These are phyloP conservation scores for Poecile montanus DNA, from an alignment of 2,797 vertebrate genomes.

Conservation along the genomic window DNA sequence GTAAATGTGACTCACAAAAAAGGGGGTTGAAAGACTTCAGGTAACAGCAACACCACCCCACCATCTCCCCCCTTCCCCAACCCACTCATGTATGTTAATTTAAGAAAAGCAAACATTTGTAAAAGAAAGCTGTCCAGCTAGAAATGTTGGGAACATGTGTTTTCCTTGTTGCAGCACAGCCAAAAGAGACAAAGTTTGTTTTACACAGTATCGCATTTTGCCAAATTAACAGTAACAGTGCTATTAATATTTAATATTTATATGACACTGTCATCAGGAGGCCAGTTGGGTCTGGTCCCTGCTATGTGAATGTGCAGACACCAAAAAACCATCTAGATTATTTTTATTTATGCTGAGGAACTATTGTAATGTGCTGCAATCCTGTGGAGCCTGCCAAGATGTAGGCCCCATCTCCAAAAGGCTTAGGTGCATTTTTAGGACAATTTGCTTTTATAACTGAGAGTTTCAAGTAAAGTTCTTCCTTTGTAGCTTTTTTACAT, in stretches of 20 bases:
- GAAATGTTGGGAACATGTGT: conserved; percentile 39
- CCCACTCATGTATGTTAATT: neutral
- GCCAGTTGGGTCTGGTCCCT: neutral
- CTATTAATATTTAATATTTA: conserved; percentile 52
- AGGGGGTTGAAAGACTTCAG: neutral
- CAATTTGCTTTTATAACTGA: neutral
- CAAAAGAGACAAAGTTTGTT: conserved; percentile 42
- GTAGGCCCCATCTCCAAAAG: neutral
- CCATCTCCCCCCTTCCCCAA: neutral
- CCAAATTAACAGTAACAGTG: conserved; percentile 46
- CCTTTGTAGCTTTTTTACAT: neutral
- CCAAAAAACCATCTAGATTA: neutral
- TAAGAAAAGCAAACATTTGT: conserved; percentile 46
- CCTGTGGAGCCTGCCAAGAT: neutral
- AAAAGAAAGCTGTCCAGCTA: conserved; percentile 14
- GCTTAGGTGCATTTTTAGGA: neutral
- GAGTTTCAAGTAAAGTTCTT: neutral
- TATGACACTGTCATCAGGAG: conserved; percentile 1
- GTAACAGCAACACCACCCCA: neutral
- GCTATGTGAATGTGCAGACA: neutral
- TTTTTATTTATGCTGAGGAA: neutral
- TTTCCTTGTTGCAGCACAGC: conserved; percentile 12
- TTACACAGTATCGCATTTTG: conserved; percentile 29
- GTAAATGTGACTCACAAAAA: neutral
- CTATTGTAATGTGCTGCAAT: neutral